Evolutionary conservation across 2,888 invertebrate genomes (phyloP).

Genomic region (Blomia tropicalis): DNA sequence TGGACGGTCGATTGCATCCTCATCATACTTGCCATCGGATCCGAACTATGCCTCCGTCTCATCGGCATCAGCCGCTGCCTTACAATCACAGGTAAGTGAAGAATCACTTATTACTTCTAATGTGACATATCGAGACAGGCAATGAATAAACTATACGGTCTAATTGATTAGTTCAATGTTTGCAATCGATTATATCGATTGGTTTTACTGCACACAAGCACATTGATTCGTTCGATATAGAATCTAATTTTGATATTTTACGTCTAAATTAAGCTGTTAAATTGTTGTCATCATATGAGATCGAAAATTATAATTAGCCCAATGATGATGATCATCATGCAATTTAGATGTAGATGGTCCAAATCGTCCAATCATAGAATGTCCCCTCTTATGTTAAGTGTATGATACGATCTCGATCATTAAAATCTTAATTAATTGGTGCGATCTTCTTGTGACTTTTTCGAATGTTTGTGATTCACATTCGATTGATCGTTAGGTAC

Average conservation of each 20-base stretch:
- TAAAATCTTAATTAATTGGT: conserved; percentile 14
- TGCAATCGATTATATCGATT: not conserved
- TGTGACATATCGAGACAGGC: not conserved
- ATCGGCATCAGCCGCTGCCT: conserved; percentile 18
- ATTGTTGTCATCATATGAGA: conserved; percentile 3
- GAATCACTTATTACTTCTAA: not conserved
- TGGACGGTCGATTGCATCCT: not conserved
- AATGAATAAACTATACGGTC: not conserved
- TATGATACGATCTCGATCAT: not conserved
- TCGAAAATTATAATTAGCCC: conserved; percentile 6
- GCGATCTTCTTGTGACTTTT: not conserved
- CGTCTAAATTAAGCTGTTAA: conserved; percentile 12
- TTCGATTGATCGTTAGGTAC: not conserved
- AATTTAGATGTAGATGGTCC: no score
- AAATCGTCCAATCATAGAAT: no score
- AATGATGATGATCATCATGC: not conserved
- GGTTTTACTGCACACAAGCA: not conserved
- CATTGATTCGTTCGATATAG: no score
- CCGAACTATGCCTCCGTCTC: conserved; percentile 26
- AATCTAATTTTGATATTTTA: no score
- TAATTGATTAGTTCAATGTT: not conserved
- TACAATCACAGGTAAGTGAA: conserved; percentile 23
- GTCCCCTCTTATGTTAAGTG: not conserved
- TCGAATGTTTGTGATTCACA: not conserved
- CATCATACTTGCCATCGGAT: not conserved